Percentiles rank a stretch among this genome's conserved stretches.
These are phyloP conservation scores for Neodiprion pinetum DNA, from an alignment of 1,140 invertebrate species.

Conservation along the genomic window DNA sequence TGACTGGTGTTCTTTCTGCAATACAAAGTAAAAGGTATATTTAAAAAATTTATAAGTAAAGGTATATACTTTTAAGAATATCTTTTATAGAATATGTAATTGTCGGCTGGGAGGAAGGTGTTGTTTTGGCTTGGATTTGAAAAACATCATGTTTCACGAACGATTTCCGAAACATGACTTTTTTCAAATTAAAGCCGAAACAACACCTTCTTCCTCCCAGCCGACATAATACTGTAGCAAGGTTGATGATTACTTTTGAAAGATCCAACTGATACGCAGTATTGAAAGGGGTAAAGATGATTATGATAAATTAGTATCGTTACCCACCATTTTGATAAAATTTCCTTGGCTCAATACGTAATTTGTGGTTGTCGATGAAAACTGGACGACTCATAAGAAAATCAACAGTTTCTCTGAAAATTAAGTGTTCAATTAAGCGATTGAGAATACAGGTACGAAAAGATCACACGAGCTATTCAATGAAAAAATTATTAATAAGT, in stretches of 20 bases:
- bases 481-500: not conserved
- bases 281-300: too few species aligned
- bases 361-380: slow-evolving; percentile 33
- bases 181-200: too few species aligned
- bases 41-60: not conserved
- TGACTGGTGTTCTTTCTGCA: slow-evolving; percentile 20
- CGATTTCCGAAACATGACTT: too few species aligned
- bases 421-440: slow-evolving; percentile 25
- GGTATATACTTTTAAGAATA: too few species aligned
- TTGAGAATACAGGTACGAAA: not conserved
- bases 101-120: too few species aligned
- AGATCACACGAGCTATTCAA: slow-evolving; percentile 8
- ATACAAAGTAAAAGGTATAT: not conserved
- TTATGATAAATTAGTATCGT: not conserved
- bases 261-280: too few species aligned
- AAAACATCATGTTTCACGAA: too few species aligned
- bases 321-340: slow-evolving; percentile 21
- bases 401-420: slow-evolving; percentile 38
- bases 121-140: too few species aligned
- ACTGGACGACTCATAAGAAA: slow-evolving; percentile 36
- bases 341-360: slow-evolving; percentile 37
- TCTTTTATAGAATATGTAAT: too few species aligned
- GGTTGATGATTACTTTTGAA: too few species aligned
- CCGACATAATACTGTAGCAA: not conserved
- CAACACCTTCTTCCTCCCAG: not conserved